These are phyloP conservation scores for Patella depressa DNA, from an alignment of 2,888 invertebrate genomes.

Conservation along the genomic window DNA sequence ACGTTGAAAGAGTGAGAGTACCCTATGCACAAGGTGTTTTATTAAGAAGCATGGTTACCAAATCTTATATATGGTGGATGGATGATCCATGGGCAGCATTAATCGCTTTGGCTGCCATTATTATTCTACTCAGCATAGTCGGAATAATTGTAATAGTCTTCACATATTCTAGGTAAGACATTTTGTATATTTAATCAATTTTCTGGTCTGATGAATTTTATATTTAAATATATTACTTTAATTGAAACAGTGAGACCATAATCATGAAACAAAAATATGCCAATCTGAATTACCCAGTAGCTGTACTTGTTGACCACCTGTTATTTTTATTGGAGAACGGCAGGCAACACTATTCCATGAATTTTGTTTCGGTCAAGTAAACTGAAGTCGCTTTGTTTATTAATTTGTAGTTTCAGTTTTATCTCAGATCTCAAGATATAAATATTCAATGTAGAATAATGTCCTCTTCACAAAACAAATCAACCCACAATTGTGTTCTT, in stretches of 20 bases:
- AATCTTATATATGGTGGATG: slow-evolving; percentile 64
- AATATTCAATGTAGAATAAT: not conserved
- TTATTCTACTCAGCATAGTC: slow-evolving; percentile 86
- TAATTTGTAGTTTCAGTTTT: not conserved
- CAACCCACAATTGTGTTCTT: too few relatives aligned
- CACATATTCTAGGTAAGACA: slow-evolving; percentile 87
- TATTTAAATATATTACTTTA: too few relatives aligned
- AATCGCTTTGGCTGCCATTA: slow-evolving; percentile 89
- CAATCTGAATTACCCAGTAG: too few relatives aligned
- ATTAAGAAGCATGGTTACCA: slow-evolving; percentile 39
- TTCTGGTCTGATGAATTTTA: not conserved
- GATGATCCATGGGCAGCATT: slow-evolving; percentile 87
- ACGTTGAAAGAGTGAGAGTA: slow-evolving; percentile 42
- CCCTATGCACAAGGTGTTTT: slow-evolving; percentile 34
- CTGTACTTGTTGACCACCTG: too few relatives aligned
- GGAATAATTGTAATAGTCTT: slow-evolving; percentile 94
- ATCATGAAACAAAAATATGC: too few relatives aligned
- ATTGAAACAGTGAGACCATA: too few relatives aligned
- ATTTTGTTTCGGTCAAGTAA: not conserved
- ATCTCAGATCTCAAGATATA: not conserved
- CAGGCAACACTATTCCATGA: too few relatives aligned
- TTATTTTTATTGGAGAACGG: too few relatives aligned
- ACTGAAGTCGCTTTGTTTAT: not conserved
- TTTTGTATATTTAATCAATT: not conserved
- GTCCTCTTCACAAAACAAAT: too few relatives aligned